A percentile compares a stretch with the other conserved stretches of the same genome.
Evolutionary conservation across 1,140 invertebrate genomes (phyloP).

Genomic region (Doryteuthis pealeii): DNA sequence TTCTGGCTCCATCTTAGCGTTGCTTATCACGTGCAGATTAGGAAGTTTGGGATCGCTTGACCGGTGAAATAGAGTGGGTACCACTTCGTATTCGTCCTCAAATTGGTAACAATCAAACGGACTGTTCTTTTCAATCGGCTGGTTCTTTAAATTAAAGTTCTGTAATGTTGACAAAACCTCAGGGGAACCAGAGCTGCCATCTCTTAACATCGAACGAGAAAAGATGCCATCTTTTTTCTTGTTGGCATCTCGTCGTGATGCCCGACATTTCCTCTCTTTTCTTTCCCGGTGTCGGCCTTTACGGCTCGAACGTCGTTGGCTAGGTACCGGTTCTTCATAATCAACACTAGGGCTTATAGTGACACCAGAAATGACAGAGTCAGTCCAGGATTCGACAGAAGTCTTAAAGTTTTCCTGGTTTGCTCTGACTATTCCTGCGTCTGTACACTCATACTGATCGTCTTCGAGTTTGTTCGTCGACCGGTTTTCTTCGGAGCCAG

Average conservation of each 20-base stretch:
- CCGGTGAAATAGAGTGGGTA: neutral
- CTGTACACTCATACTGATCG: neutral
- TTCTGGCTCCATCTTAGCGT: neutral
- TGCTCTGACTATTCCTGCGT: neutral
- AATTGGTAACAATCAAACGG: slow-evolving; percentile 5
- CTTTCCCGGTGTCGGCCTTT: neutral
- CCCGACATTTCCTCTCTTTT: neutral
- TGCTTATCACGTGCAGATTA: neutral
- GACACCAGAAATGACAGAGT: neutral
- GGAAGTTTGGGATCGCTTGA: neutral
- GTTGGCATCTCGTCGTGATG: neutral
- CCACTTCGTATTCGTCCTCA: neutral
- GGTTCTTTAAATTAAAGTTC: neutral
- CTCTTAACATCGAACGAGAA: neutral
- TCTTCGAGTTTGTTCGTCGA: neutral
- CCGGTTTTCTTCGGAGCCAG: neutral
- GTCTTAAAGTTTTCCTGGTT: neutral
- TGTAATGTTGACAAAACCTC: neutral
- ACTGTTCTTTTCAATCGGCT: neutral
- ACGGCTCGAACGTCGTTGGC: neutral
- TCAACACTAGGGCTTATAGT: neutral
- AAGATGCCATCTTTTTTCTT: slow-evolving; percentile 10
- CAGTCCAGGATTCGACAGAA: neutral
- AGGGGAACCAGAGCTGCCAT: neutral
- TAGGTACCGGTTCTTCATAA: neutral